Conservation (phyloP, 2,888 invertebrate genomes). For the Volucella bombylans region DNA sequence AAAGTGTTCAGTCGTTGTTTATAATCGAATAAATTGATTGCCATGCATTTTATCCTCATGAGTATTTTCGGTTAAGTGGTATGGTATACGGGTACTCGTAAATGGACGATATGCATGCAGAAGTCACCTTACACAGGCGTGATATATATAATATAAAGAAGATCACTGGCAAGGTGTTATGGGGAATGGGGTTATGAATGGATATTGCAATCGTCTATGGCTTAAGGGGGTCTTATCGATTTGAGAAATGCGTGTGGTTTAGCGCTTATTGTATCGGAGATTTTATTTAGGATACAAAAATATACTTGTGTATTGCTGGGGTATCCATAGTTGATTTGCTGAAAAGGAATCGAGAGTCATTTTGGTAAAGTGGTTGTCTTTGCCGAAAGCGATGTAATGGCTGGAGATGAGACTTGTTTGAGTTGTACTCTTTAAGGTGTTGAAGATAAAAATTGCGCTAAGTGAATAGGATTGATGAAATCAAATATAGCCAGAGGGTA, state of each 20-base stretch:
- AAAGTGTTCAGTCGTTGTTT: constrained; percentile 55
- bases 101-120: neutral
- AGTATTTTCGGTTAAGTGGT: constrained; percentile 44
- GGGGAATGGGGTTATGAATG: constrained; percentile 55
- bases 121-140: constrained; percentile 41
- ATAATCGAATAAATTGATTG: constrained; percentile 53
- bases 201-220: constrained; percentile 54
- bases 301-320: constrained; percentile 22
- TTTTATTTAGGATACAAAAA: constrained; percentile 61
- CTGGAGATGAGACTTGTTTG: constrained; percentile 42
- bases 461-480: neutral
- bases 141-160: constrained; percentile 31
- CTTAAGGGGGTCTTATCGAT: constrained; percentile 32
- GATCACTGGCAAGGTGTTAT: constrained; percentile 31
- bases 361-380: constrained; percentile 47
- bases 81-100: neutral
- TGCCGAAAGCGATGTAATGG: constrained; percentile 38
- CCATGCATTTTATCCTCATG: constrained; percentile 24
- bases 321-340: constrained; percentile 34
- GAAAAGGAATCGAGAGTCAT: constrained; percentile 50
- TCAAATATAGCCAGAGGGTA: neutral
- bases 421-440: constrained; percentile 1
- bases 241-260: constrained; percentile 35
- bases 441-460: constrained; percentile 2
- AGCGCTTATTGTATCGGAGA: constrained; percentile 44